phyloP scores from a whole-genome alignment of 2,113 vertebrate genomes.

The Sander vitreus region DNA sequence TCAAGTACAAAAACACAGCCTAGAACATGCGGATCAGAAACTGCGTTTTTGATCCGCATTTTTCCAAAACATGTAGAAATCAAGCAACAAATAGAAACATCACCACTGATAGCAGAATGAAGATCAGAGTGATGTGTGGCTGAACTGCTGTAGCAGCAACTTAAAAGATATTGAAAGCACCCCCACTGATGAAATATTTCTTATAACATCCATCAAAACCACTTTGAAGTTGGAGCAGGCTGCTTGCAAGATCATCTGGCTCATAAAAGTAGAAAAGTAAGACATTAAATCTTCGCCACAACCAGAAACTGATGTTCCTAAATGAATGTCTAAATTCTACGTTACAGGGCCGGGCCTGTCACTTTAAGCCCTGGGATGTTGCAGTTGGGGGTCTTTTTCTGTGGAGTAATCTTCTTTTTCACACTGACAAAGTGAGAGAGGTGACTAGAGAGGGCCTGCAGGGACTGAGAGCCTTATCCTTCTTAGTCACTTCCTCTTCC shows the following conservation, averaged over 20 bases:
- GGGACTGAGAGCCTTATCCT: constrained; percentile 34
- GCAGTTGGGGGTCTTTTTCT: constrained; percentile 3
- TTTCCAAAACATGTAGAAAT: constrained; percentile 16
- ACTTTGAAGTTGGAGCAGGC: constrained; percentile 42
- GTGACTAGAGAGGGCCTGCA: constrained; percentile 27
- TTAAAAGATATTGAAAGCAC: constrained; percentile 33
- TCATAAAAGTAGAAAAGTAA: constrained; percentile 19
- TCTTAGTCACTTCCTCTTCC: constrained; percentile 53
- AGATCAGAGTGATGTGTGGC: constrained; percentile 29
- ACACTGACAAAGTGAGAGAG: constrained; percentile 18
- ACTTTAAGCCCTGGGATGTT: constrained; percentile 37
- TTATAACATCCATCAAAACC: constrained; percentile 33
- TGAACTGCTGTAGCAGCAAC: constrained; percentile 3
- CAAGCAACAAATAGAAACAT: neutral
- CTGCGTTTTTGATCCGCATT: neutral
- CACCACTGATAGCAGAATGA: neutral
- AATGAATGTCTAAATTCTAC: neutral
- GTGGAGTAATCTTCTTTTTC: constrained; percentile 14
- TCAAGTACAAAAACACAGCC: neutral
- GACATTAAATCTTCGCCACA: neutral
- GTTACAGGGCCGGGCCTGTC: neutral
- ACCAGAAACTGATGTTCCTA: constrained; percentile 11
- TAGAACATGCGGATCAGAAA: neutral
- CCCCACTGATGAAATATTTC: constrained; percentile 34
- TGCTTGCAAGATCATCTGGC: constrained; percentile 20